Evolutionary conservation across 2,113 vertebrate species (phyloP).

Genomic region (Polyodon spathula): DNA sequence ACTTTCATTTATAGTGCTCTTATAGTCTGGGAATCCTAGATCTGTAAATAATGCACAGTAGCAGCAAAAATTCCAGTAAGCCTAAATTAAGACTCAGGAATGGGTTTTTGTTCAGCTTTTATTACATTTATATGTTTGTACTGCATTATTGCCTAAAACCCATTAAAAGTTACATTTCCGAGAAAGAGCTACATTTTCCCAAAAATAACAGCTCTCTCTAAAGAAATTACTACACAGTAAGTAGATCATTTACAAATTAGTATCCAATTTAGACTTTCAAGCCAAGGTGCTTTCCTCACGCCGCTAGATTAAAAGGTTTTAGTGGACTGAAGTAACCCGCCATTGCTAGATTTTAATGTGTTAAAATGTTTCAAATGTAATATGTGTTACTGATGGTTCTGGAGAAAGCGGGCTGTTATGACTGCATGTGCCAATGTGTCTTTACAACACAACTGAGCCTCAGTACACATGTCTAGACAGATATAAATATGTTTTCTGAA

Average conservation of each 20-base stretch:
- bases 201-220: conserved; percentile 1
- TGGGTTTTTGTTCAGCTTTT: conserved; percentile 6
- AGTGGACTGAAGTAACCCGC: too few relatives aligned
- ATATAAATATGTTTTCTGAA: too few relatives aligned
- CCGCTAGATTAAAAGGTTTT: too few relatives aligned
- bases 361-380: too few relatives aligned
- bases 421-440: too few relatives aligned
- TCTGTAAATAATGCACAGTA: background rate
- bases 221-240: background rate
- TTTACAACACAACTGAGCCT: too few relatives aligned
- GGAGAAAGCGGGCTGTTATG: too few relatives aligned
- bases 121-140: conserved; percentile 6
- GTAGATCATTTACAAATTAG: conserved; percentile 1
- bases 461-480: too few relatives aligned
- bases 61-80: background rate
- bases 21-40: background rate
- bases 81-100: background rate
- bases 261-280: background rate
- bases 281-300: background rate
- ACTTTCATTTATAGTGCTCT: background rate
- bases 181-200: background rate
- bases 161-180: conserved; percentile 3
- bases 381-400: too few relatives aligned
- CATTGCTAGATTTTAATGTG: too few relatives aligned
- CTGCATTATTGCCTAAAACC: background rate